phyloP scores from a whole-genome alignment of 2,113 vertebrate species.

The Rhinoderma darwinii region DNA sequence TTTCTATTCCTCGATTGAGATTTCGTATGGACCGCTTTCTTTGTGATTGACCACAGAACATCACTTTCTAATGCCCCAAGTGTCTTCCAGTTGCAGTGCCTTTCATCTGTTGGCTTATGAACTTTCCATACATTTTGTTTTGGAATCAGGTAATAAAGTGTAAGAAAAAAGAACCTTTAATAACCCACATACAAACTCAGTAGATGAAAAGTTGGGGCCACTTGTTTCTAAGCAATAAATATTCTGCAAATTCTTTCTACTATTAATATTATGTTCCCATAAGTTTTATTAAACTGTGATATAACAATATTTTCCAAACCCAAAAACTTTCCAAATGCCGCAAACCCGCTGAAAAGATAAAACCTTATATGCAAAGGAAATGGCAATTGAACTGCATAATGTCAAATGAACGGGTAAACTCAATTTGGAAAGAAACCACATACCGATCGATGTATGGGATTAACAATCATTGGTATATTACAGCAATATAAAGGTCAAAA shows the following conservation, averaged over 20 bases:
- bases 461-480: slow-evolving; percentile 13
- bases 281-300: too few species aligned
- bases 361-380: not conserved
- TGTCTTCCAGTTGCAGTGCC: too few species aligned
- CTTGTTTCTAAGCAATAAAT: not conserved
- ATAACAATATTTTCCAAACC: not conserved
- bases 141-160: too few species aligned
- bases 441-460: not conserved
- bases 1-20: too few species aligned
- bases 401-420: not conserved
- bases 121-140: too few species aligned
- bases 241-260: not conserved
- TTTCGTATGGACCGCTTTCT: too few species aligned
- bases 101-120: too few species aligned
- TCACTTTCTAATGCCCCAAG: too few species aligned
- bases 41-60: too few species aligned
- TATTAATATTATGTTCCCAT: too few species aligned
- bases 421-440: not conserved
- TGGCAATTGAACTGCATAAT: not conserved
- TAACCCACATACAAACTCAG: not conserved
- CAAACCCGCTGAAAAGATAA: not conserved
- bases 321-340: not conserved
- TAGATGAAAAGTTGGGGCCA: not conserved
- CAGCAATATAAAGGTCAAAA: slow-evolving; percentile 32
- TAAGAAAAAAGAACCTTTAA: too few species aligned